These are phyloP conservation scores for Epizoanthus stellaris DNA, from an alignment of 92 coral and sea anemone species.

Conservation along the genomic window DNA sequence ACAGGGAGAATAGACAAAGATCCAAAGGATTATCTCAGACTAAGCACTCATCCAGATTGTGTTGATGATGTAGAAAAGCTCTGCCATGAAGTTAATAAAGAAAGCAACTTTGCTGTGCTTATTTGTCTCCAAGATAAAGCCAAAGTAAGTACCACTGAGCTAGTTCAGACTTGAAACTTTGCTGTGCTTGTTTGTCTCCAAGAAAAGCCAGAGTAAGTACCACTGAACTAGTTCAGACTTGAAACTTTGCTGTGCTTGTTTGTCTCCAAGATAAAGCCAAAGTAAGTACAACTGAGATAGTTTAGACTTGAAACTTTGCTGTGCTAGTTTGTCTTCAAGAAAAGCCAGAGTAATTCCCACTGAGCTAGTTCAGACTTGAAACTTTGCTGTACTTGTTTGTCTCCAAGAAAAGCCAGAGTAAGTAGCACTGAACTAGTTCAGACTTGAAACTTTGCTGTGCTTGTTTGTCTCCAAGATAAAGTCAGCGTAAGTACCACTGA, in stretches of 20 bases:
- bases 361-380: neutral
- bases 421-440: no score
- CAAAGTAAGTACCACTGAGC: no score
- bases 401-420: no score
- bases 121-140: no score
- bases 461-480: no score
- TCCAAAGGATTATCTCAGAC: constrained; percentile 42
- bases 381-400: no score
- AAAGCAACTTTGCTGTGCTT: constrained; percentile 79
- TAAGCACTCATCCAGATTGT: constrained; percentile 73
- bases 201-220: constrained; percentile 68
- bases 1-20: constrained; percentile 15
- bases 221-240: neutral
- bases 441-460: no score
- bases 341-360: constrained; percentile 69
- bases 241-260: constrained; percentile 75
- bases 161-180: no score
- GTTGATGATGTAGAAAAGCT: constrained; percentile 70
- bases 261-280: constrained; percentile 86
- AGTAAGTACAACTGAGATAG: constrained; percentile 24
- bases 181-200: no score
- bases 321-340: constrained; percentile 81
- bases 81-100: constrained; percentile 72
- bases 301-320: constrained; percentile 56
- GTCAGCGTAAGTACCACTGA: no score